These are phyloP conservation scores for Pangasius mekongensis DNA, from an alignment of 2,797 vertebrate genomes.

Conservation along the genomic window DNA sequence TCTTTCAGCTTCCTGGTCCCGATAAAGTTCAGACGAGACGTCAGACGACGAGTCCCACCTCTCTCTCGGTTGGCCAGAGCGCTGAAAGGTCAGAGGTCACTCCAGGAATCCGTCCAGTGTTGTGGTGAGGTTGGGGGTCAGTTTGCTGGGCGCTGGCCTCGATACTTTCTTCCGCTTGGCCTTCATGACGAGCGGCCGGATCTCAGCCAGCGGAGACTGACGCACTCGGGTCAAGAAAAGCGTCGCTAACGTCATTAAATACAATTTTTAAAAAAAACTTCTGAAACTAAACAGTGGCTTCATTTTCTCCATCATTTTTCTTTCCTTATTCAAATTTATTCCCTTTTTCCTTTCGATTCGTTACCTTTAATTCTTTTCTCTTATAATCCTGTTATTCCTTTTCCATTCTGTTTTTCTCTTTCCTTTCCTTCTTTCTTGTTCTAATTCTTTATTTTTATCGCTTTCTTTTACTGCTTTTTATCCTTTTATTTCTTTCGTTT, in stretches of 20 bases:
- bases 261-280: background rate
- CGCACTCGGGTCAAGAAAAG: conserved; percentile 59
- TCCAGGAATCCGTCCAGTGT: conserved; percentile 85
- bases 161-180: conserved; percentile 82
- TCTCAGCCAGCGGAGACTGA: conserved; percentile 82
- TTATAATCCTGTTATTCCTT: background rate
- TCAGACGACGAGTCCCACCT: background rate
- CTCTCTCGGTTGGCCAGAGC: too few species aligned
- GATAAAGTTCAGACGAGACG: background rate
- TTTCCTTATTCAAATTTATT: background rate
- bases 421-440: background rate
- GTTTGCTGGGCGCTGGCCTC: conserved; percentile 65
- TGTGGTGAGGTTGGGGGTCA: conserved; percentile 70
- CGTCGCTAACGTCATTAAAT: background rate
- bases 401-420: background rate
- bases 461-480: background rate
- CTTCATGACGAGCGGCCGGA: conserved; percentile 82
- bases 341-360: too few species aligned
- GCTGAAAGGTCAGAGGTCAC: conserved; percentile 52
- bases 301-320: background rate
- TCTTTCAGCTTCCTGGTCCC: background rate
- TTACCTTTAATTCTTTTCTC: background rate
- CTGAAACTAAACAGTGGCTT: background rate
- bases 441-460: too few species aligned
- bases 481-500: too few species aligned